Conservation (phyloP, 2,113 vertebrate genomes). For the Pampusana beccarii region DNA sequence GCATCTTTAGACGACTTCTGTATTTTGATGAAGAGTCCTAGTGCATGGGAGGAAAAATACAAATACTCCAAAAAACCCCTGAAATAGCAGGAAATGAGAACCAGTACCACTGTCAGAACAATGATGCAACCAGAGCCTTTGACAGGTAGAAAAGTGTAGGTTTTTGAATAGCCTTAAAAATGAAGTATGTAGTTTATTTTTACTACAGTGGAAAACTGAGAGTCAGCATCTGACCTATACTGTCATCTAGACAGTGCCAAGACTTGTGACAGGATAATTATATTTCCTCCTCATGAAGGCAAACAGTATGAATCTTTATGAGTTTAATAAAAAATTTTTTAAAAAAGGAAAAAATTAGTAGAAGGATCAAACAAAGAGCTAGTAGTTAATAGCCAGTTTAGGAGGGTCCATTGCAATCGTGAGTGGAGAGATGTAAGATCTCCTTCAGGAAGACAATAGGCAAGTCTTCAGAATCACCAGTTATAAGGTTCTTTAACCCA, state of each 20-base stretch:
- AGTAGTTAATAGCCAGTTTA: neutral
- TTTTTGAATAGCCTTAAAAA: neutral
- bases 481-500: neutral
- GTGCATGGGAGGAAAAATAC: neutral
- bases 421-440: neutral
- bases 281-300: neutral
- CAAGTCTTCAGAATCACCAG: neutral
- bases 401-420: neutral
- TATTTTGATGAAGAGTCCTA: neutral
- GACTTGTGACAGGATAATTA: neutral
- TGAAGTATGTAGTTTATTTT: neutral
- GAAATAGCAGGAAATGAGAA: neutral
- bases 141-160: accelerated
- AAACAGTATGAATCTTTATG: neutral
- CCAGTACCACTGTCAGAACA: neutral
- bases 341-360: neutral
- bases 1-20: neutral
- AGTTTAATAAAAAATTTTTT: neutral
- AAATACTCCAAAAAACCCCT: neutral
- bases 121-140: neutral
- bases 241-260: neutral
- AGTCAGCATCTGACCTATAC: neutral
- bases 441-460: neutral
- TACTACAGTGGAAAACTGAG: neutral
- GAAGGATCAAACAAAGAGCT: neutral